These are phyloP conservation scores for Phymanthus crucifer DNA, from an alignment of 92 coral and sea anemone species.

Conservation along the genomic window DNA sequence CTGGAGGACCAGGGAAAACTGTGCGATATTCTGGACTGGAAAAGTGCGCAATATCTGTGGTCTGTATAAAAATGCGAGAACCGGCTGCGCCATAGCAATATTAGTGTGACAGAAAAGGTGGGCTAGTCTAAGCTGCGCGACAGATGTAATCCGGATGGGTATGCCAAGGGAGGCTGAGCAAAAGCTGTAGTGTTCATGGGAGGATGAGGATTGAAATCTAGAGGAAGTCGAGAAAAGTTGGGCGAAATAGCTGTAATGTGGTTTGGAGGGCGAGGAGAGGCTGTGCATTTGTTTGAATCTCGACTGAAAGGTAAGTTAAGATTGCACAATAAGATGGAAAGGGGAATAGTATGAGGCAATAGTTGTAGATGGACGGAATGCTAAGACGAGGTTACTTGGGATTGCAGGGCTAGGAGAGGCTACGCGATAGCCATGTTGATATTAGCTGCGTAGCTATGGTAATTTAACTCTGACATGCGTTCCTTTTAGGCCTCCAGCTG, in stretches of 20 bases:
- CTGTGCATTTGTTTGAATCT: too few species aligned
- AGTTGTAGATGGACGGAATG: too few species aligned
- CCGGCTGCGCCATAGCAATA: background rate
- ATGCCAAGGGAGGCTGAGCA: background rate
- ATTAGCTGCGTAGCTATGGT: background rate
- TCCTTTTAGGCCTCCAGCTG: constrained; percentile 4
- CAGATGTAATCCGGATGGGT: background rate
- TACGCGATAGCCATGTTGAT: background rate
- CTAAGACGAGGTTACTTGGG: too few species aligned
- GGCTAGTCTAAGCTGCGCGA: background rate
- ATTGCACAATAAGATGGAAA: too few species aligned
- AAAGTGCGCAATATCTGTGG: background rate
- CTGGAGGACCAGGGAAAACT: background rate
- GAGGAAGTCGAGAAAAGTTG: too few species aligned
- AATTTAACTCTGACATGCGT: background rate
- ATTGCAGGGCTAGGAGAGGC: too few species aligned
- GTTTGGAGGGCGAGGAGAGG: too few species aligned
- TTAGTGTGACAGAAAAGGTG: background rate
- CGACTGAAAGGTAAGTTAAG: too few species aligned
- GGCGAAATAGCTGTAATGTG: too few species aligned
- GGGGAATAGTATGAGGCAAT: too few species aligned
- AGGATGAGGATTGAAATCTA: too few species aligned
- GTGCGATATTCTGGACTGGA: background rate
- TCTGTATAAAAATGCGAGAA: background rate
- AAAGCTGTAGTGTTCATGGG: background rate